Base-by-base conservation (phyloP, 2,797 vertebrate genomes). In the Brachyrhaphis roseni region DNA sequence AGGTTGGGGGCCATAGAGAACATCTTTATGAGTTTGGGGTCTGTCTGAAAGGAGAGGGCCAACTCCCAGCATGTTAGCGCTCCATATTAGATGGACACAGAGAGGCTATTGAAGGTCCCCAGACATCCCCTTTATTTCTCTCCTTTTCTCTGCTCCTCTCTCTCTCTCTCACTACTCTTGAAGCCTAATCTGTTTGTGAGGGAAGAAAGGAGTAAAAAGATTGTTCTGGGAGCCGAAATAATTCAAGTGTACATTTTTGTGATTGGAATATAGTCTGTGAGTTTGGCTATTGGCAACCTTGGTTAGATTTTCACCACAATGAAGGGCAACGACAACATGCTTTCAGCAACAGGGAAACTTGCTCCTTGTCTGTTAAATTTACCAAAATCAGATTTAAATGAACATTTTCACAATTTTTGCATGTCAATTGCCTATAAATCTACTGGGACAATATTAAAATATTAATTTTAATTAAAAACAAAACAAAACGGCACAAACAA, bases 1-100 rank as follows among this genome's bases (percentile, higher is more conserved):
- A 93, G 94, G 90, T 93, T 89, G 91, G 93, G 93, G 91, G 90
- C 93, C 90, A 93, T 93, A 94, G 93, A 94, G 86, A 90, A 92
- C 91, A 90, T 93, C 94, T 95, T 94, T 95, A 94, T 94, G 93
- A 94, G 93, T 93, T 94, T 92, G 90, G 90, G 91, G 89, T 92
- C 92, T 90, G 88, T 87, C 83, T 94, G 93, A 94, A 95, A 93
- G 94, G 93, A 95, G 92, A 94, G 90, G 93, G 94, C 94, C 92
- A 92, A 90, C 90, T 94, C 94, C 93, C 94, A 95, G 95, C 95
- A 94, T 95, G 95, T 90, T 91, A 93, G 90, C 90, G 91, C 90
- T 94, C 93, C 92, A 93, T 94, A 91, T 93, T 92, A 91, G 93
- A 93, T 91, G 86, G 90, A 92, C 93, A 95, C 94, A 95, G 94